A percentile compares a stretch with the other conserved stretches of the same genome.
phyloP scores from a whole-genome alignment of 2,797 vertebrate species.

The Xenops minutus region DNA sequence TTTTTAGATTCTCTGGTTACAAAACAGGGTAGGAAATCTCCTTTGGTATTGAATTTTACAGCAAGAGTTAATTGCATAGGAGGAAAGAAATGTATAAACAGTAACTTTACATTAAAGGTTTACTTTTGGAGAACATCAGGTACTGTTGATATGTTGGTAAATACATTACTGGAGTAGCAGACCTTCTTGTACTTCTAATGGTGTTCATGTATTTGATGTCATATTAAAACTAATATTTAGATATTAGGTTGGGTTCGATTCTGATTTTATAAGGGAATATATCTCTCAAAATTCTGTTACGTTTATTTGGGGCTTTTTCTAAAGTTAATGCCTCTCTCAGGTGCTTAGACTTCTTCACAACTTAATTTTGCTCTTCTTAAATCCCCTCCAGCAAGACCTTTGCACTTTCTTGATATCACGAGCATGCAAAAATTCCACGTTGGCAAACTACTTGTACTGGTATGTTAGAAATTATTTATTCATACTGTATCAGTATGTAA shows the following conservation, averaged over 20 bases:
- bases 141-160: neutral
- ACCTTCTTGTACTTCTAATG: neutral
- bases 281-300: neutral
- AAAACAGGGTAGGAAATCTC: neutral
- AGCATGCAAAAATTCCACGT: constrained; percentile 95
- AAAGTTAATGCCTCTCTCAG: neutral
- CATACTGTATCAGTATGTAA: neutral
- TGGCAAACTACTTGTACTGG: constrained; percentile 99
- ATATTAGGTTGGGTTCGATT: neutral
- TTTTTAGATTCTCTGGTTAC: neutral
- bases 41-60: neutral
- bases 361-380: neutral
- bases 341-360: neutral
- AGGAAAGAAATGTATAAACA: neutral
- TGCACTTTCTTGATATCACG: constrained; percentile 97
- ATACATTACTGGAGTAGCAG: neutral
- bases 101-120: neutral
- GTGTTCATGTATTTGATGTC: neutral
- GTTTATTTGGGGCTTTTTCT: neutral
- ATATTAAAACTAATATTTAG: neutral
- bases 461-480: constrained; percentile 72
- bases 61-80: neutral
- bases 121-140: neutral
- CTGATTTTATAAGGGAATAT: neutral
- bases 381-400: constrained; percentile 87